Base-by-base conservation (phyloP, 1,140 invertebrate species). In the Pseudomyrmex sp. region DNA sequence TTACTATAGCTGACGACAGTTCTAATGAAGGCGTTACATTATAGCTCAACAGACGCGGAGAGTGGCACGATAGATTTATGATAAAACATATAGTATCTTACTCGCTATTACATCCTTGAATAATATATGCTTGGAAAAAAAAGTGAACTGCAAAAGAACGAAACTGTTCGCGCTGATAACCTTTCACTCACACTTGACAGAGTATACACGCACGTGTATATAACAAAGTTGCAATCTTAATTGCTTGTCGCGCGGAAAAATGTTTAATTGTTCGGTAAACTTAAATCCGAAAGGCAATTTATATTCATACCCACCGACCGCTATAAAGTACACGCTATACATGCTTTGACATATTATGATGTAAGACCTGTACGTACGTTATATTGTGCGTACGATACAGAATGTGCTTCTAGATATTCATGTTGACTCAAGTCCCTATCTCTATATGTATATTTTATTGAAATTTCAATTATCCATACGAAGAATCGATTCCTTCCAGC, bases 71-170 rank as follows among this genome's bases (percentile, higher is more conserved):
- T 72, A 66, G 62, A 83, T 74, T 75, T 54, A 65, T 46, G 69
- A 65, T 65, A 72, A 82, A 85, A 76, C 35, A 35, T 68, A 48
- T 61, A 59, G 61, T n/a, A 23, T 58, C 23, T 65, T 18, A n/a
- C 59, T 82, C 15, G 44, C 35, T 83, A 59, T 75, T 84, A 74
- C 48, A 84, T 86, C 85, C 82, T 82, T 88, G 85, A 84, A 72
- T 50, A 62, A 74, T 35, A 74, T 35, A 35, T 58, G 54, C 20
- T 44, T 65, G 18, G 52, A 63, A 66, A 18, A 80, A 85, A 85
- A 61, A 13, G 48, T 74, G 8, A 7, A 35, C 20, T 44, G 58
- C 35, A 23, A 70, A 35, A 52, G 44, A 76, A 58, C 56, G 63
- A 23, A 74, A 85, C 69, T 63, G 50, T 58, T 44, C 65, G 26